Evolutionary conservation across 2,797 vertebrate genomes (phyloP), one percentile per base, ranked within the genome.

Genomic region (Enteromius afrohamiltoni): DNA sequence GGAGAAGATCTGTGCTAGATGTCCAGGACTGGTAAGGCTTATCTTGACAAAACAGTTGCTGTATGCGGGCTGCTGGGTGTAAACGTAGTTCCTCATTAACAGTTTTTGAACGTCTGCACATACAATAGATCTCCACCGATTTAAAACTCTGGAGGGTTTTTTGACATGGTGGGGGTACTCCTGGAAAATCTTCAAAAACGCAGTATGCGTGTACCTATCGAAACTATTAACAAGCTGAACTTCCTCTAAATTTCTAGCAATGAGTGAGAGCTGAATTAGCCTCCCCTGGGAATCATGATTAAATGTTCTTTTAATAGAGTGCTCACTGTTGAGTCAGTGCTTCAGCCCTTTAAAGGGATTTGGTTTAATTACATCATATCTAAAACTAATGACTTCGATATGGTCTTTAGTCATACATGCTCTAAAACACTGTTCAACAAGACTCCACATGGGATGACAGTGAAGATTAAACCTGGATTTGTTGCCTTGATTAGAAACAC

Each of bases 401-500:
- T 47, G 74, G 73, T 86, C 77, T 82, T 88, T 83, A 85, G 83
- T 82, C 83, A 80, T 65, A 85, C 65, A 77, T 64, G 74, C 83
- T 58, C 26, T 79, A 29, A 42, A 71, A 86, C 17, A 29, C 55
- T 53, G 51, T 60, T 65, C 45, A 82, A 64, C 77, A 51, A 83
- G 79, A 77, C 65, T 67, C 74, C 74, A 70, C 82, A 47, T 62
- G 65, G 81, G 37, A 83, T 4, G 64, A 68, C 73, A 58, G 64
- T 4, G 0, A 14, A 70, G 82, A 77, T 77, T 58, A 77, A 19
- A 77, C 34, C 21, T 77, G 74, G 21, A 77, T 83, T 77, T 67
- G 62, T 23, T 85, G 83, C 88, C 81, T 83, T 77, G 47, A 80
- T 88, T 89, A 87, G 87, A 88, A 86, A 86, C 82, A 70, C 19